Percentiles rank a stretch among this genome's conserved stretches.
Evolutionary conservation across 2,888 invertebrate species (phyloP).

Genomic region (Caenorhabditis parvicauda): DNA sequence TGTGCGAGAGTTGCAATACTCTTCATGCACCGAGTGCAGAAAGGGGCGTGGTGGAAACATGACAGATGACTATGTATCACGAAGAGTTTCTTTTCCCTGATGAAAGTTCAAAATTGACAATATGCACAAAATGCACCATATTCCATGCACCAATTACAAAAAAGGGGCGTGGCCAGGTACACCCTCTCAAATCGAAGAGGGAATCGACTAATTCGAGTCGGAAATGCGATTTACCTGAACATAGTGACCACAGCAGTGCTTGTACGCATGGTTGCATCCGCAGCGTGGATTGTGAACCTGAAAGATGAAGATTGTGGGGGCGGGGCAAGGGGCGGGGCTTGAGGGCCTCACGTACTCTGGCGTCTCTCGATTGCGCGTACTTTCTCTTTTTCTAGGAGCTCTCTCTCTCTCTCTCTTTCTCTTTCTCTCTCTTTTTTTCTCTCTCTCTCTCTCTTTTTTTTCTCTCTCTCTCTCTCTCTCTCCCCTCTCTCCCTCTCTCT

Average conservation of each 20-base stretch:
- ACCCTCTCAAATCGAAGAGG: background rate
- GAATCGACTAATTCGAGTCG: background rate
- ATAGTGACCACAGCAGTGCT: slow-evolving; percentile 63
- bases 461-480: too few relatives aligned
- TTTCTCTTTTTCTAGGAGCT: background rate
- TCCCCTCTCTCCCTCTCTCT: too few relatives aligned
- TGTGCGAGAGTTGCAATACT: too few relatives aligned
- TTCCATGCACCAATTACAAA: background rate
- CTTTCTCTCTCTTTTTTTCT: too few relatives aligned
- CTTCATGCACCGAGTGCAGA: too few relatives aligned
- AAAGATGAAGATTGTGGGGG: slow-evolving; percentile 7
- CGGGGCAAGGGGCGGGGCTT: background rate
- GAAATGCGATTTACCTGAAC: slow-evolving; percentile 55
- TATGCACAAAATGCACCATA: too few relatives aligned
- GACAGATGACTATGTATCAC: too few relatives aligned
- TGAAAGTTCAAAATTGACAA: background rate
- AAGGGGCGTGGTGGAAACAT: too few relatives aligned
- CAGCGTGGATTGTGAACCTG: slow-evolving; percentile 60
- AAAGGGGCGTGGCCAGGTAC: background rate
- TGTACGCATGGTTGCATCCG: slow-evolving; percentile 61
- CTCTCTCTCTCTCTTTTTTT: too few relatives aligned
- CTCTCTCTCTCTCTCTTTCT: background rate
- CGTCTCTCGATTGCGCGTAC: background rate
- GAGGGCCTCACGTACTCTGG: background rate
- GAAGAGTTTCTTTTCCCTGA: background rate